phyloP scores from a whole-genome alignment of 1,140 invertebrate species.

The Saccostrea echinata region DNA sequence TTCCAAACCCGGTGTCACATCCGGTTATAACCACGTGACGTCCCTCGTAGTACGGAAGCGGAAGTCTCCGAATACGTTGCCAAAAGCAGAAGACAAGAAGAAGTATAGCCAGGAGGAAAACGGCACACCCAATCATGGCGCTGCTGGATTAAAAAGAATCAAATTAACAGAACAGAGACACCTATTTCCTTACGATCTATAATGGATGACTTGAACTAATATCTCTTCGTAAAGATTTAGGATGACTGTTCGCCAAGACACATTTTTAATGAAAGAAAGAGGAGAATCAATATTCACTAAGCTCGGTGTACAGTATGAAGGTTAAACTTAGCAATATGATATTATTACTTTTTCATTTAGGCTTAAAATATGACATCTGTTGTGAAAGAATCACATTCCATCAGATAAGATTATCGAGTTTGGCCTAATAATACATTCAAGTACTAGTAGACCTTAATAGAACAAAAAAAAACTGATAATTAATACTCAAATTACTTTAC shows the following conservation, averaged over 20 bases:
- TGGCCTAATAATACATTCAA: background rate
- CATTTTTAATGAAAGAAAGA: background rate
- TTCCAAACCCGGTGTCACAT: constrained; percentile 81
- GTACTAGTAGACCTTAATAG: background rate
- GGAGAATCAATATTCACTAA: background rate
- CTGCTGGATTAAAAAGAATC: background rate
- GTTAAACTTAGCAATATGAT: background rate
- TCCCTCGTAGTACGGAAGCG: constrained; percentile 25
- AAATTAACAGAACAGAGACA: background rate
- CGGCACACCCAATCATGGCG: background rate
- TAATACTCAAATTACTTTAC: background rate
- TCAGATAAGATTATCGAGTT: background rate
- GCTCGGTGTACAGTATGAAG: background rate
- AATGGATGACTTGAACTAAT: background rate
- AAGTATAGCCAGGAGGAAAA: background rate
- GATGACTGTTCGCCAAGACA: background rate
- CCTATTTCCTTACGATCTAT: background rate
- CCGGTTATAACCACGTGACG: constrained; percentile 78
- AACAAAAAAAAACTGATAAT: background rate
- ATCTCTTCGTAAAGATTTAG: background rate
- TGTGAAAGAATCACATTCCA: background rate
- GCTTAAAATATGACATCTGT: background rate
- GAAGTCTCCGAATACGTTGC: background rate
- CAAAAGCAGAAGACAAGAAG: background rate
- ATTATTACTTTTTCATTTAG: background rate